These are phyloP conservation scores for Cyanoderma ruficeps DNA, from an alignment of 2,113 vertebrate genomes.

Conservation along the genomic window DNA sequence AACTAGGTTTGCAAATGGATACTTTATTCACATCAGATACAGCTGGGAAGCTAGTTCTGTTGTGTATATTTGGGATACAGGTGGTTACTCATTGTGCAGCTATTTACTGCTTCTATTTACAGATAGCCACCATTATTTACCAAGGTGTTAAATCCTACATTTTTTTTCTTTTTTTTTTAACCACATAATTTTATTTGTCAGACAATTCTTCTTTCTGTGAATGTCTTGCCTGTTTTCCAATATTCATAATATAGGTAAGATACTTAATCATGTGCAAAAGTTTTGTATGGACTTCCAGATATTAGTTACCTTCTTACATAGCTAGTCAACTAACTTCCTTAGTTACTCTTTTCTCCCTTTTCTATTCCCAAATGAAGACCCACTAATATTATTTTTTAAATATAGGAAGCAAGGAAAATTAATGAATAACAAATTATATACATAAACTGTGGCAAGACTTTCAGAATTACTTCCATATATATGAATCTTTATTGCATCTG, in stretches of 20 bases:
- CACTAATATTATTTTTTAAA: neutral
- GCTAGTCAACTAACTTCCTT: neutral
- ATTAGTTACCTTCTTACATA: neutral
- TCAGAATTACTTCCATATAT: neutral
- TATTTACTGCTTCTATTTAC: neutral
- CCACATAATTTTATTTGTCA: neutral
- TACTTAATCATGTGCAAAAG: neutral
- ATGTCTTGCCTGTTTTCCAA: neutral
- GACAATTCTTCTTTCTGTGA: neutral
- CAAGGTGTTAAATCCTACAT: neutral
- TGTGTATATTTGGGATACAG: neutral
- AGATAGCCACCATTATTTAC: neutral
- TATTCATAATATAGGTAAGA: neutral
- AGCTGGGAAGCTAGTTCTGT: neutral
- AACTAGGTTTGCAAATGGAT: slow-evolving; percentile 19
- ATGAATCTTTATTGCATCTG: neutral
- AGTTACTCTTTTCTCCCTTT: neutral
- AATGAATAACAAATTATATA: neutral
- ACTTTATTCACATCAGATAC: neutral
- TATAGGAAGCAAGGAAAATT: neutral
- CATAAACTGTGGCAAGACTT: neutral
- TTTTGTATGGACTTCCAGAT: neutral
- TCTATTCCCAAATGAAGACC: neutral
- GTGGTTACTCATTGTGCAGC: neutral
- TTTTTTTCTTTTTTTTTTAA: neutral